phyloP scores from a whole-genome alignment of 1,140 invertebrate species.

The Heliconius hermathena region DNA sequence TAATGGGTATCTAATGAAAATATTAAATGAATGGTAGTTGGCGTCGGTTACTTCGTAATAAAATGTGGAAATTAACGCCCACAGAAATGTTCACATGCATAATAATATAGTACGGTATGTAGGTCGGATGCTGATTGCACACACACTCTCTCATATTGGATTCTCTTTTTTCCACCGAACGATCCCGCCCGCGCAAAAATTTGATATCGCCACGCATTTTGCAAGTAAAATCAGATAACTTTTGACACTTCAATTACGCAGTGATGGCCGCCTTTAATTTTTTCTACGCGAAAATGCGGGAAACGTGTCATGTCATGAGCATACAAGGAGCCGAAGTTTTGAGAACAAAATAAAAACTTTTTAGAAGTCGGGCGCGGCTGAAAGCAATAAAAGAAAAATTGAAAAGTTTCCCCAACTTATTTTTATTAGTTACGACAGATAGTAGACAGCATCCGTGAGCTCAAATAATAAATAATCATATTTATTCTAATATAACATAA shows the following conservation, averaged over 20 bases:
- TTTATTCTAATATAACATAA: not conserved
- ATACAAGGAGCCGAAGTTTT: slow-evolving; percentile 64
- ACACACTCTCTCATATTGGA: slow-evolving; percentile 75
- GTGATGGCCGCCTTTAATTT: slow-evolving; percentile 75
- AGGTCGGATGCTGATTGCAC: slow-evolving; percentile 75
- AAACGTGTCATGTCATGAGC: slow-evolving; percentile 71
- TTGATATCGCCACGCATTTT: slow-evolving; percentile 77
- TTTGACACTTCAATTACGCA: slow-evolving; percentile 81
- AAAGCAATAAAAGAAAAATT: slow-evolving; percentile 65
- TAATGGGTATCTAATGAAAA: slow-evolving; percentile 21
- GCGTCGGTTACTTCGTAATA: slow-evolving; percentile 30
- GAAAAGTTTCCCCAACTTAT: slow-evolving; percentile 53
- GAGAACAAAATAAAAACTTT: slow-evolving; percentile 69
- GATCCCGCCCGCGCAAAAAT: slow-evolving; percentile 72
- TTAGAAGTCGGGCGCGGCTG: slow-evolving; percentile 39
- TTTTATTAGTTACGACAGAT: slow-evolving; percentile 17
- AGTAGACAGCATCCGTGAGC: not conserved
- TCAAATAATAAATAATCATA: not conserved
- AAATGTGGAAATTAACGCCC: slow-evolving; percentile 50
- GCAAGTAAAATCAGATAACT: slow-evolving; percentile 81
- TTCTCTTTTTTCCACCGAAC: slow-evolving; percentile 75
- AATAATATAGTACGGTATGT: slow-evolving; percentile 67
- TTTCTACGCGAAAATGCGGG: slow-evolving; percentile 56
- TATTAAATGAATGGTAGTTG: slow-evolving; percentile 22
- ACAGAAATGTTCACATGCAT: slow-evolving; percentile 55